phyloP scores from a whole-genome alignment of 2,888 invertebrate species.

The Cyrtodaria siliqua region DNA sequence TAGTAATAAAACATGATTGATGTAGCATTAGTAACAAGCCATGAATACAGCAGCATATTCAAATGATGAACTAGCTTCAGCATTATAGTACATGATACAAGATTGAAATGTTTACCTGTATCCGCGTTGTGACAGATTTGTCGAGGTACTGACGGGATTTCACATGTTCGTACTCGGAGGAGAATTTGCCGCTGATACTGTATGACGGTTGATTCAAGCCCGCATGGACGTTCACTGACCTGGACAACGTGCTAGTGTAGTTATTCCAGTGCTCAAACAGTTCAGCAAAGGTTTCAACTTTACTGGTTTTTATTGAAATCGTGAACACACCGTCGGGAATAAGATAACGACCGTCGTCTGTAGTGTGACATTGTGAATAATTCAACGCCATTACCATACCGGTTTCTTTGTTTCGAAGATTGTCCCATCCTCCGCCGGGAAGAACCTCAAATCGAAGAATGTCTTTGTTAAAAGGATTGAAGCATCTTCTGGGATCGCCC shows the following conservation, averaged over 20 bases:
- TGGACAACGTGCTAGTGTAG: constrained; percentile 70
- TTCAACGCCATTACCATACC: constrained; percentile 71
- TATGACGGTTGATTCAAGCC: constrained; percentile 55
- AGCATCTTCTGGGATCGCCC: constrained; percentile 52
- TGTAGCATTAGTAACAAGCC: too few species aligned
- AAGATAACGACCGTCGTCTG: constrained; percentile 77
- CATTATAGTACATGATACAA: too few species aligned
- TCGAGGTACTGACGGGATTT: constrained; percentile 68
- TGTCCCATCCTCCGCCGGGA: constrained; percentile 81
- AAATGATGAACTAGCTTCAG: too few species aligned
- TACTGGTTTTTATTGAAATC: constrained; percentile 74
- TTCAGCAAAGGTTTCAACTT: constrained; percentile 73
- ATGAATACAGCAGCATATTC: too few species aligned
- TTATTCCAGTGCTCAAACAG: constrained; percentile 70
- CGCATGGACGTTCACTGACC: constrained; percentile 70
- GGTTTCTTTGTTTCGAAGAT: constrained; percentile 74
- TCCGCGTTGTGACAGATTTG: constrained; percentile 67
- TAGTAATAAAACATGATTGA: too few species aligned
- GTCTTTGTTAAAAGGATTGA: neutral
- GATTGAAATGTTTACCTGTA: constrained; percentile 64
- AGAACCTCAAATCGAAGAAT: constrained; percentile 69
- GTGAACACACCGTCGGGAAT: constrained; percentile 76
- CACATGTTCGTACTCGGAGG: constrained; percentile 65
- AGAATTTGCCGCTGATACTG: constrained; percentile 74
- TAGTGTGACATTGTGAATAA: constrained; percentile 73